Conservation (phyloP, 2,113 vertebrate genomes). For the Australoheros scitulus region DNA sequence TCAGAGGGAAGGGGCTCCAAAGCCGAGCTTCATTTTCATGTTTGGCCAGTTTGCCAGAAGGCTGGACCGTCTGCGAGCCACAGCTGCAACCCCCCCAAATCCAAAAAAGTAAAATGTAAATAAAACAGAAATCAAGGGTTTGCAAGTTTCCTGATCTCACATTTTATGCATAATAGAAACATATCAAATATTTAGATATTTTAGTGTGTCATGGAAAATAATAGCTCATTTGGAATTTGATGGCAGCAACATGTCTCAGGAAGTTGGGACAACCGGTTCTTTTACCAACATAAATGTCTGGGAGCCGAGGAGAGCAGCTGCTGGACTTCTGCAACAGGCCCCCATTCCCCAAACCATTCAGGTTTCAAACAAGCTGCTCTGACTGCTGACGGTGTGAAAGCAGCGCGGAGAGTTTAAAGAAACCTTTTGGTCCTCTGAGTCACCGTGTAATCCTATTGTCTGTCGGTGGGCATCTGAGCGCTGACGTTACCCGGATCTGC, state of each 20-base stretch:
- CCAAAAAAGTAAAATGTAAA: neutral
- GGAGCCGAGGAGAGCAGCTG: no score
- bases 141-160: no score
- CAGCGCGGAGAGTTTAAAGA: conserved; percentile 22
- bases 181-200: neutral
- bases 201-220: neutral
- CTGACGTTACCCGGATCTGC: conserved; percentile 47
- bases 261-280: neutral
- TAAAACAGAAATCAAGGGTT: neutral
- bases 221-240: neutral
- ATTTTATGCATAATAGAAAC: neutral
- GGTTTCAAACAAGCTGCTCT: neutral
- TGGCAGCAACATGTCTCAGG: neutral
- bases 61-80: neutral
- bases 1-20: no score
- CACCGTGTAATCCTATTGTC: conserved; percentile 42
- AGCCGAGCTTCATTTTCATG: no score
- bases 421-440: conserved; percentile 25
- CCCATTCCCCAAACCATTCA: neutral
- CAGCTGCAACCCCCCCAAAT: accelerated
- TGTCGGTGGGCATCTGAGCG: neutral
- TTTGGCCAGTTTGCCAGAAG: no score
- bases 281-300: no score
- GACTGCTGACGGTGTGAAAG: neutral
- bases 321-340: neutral